Base-by-base conservation (phyloP, 1,140 invertebrate genomes). In the Catajapyx aquilonaris region DNA sequence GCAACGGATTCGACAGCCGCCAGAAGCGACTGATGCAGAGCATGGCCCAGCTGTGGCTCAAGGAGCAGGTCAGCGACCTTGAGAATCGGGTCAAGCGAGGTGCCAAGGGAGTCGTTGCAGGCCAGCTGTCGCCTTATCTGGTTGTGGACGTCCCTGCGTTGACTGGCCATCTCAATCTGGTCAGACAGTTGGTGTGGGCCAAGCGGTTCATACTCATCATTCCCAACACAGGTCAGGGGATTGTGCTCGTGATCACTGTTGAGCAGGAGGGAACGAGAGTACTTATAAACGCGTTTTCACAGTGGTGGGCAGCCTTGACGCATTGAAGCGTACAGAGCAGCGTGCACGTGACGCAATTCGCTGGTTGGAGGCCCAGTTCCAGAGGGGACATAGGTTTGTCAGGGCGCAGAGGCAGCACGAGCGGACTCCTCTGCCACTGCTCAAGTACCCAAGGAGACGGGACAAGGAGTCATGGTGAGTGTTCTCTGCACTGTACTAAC, bases 291-390 rank as follows among this genome's bases (percentile, higher is more conserved):
- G 38, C 39, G 45, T 46, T 51, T 53, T 65, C 66, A 22, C 53
- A 90, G 85, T 90, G 30, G 69, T 91, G 36, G 81, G 79, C 44
- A 74, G 76, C 32, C 57, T 91, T 48, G 85, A 91, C 52, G 73
- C 81, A 38, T 53, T 85, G 35, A 91, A 93, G 57, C 75, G 71
- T 73, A 69, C 50, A 75, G 66, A 63, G 55, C 44, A 65, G 37
- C 66, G 72, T 44, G 85, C 84, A 0, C 64, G 86, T 34, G 81
- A 88, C 52, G 81, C 80, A 2, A 91, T 87, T 35, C 74, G 86
- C 43, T 91, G 86, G 85, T 56, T 94, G 34, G 86, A 91, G 55
- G 56, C 64, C 17, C 81, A 90, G 57, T 71, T 91, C 15, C 71
- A 74, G 39, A 71, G 72, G 44, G 86, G 86, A 7, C 84, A 83